Percentiles rank a stretch among this genome's conserved stretches.
phyloP scores from a whole-genome alignment of 2,113 vertebrate genomes.

The Cyphomyrus plagiostoma region DNA sequence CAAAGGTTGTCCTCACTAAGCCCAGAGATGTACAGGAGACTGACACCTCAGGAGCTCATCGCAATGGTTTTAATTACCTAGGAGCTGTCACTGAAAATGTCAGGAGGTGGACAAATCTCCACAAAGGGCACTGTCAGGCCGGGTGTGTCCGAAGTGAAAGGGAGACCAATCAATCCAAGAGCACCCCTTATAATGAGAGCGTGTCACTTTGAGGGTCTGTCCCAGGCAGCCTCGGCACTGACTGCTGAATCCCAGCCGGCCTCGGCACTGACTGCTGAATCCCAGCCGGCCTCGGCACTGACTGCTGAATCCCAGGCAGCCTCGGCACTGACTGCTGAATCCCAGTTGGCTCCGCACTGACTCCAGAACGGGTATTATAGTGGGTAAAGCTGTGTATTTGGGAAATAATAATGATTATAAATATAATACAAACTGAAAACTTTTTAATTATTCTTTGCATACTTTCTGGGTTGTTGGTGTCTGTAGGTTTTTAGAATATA shows the following conservation, averaged over 20 bases:
- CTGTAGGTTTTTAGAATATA: not conserved
- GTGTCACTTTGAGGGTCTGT: not conserved
- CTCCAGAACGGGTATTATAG: not conserved
- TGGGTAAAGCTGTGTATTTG: not conserved
- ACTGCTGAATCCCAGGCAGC: no score
- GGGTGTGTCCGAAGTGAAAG: constrained; percentile 57
- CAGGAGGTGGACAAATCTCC: constrained; percentile 36
- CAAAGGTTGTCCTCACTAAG: not conserved
- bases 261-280: not conserved
- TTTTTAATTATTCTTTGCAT: no score
- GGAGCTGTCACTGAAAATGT: constrained; percentile 51
- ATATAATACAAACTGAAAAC: not conserved
- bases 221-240: no score
- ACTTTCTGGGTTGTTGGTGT: no score
- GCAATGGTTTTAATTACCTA: constrained; percentile 59
- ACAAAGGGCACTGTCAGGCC: constrained; percentile 36
- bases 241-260: not conserved
- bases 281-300: no score
- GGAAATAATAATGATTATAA: not conserved
- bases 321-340: no score
- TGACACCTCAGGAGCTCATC: constrained; percentile 26
- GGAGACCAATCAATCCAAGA: constrained; percentile 36
- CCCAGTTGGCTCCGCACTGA: no score
- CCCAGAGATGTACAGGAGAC: not conserved
- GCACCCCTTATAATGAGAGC: not conserved